phyloP scores from a whole-genome alignment of 2,113 vertebrate genomes.

The Phylloscopus trochilus region DNA sequence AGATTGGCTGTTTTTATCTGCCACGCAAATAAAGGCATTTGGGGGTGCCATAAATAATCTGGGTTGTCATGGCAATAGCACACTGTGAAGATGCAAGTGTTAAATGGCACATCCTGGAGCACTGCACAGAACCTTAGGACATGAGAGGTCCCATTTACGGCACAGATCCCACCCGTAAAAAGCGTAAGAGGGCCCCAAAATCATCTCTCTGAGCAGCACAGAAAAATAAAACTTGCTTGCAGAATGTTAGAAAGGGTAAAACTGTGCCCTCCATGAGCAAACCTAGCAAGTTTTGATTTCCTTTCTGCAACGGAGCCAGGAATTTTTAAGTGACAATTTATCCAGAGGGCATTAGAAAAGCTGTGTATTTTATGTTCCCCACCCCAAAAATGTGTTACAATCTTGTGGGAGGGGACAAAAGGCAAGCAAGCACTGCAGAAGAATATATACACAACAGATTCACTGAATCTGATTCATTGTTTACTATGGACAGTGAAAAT shows the following conservation, averaged over 20 bases:
- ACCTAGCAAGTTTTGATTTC: neutral
- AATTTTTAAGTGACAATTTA: neutral
- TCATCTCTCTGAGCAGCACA: neutral
- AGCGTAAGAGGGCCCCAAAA: neutral
- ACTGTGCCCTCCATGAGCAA: neutral
- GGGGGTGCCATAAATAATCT: neutral
- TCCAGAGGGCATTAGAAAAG: neutral
- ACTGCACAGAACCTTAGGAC: neutral
- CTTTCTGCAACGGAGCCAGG: neutral
- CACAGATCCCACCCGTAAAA: rapidly evolving
- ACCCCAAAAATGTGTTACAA: neutral
- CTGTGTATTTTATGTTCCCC: neutral
- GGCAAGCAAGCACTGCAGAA: neutral
- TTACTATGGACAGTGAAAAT: neutral
- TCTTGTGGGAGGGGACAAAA: neutral
- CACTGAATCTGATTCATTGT: neutral
- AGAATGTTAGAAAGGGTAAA: neutral
- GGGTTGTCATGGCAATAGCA: neutral
- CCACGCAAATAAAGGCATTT: neutral
- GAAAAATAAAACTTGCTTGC: neutral
- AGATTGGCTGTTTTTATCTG: neutral
- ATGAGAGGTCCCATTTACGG: neutral
- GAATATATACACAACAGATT: neutral
- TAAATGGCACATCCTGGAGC: neutral
- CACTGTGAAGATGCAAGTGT: neutral